Evolutionary conservation across 1,140 invertebrate species (phyloP).

Genomic region (Phymorhynchus buccinoides): DNA sequence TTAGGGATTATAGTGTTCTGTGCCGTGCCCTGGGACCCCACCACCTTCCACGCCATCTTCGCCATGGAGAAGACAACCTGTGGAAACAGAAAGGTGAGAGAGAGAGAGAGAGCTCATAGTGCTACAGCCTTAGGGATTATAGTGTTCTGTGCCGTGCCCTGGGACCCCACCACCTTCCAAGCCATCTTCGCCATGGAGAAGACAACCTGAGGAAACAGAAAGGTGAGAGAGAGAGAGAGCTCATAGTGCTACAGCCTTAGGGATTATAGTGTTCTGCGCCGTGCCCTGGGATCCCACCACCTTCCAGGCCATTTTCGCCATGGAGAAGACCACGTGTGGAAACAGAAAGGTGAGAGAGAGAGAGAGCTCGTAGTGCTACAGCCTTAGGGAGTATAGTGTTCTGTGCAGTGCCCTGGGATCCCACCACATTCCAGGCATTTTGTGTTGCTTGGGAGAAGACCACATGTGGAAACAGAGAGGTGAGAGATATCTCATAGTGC

Average conservation of each 20-base stretch:
- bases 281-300: constrained; percentile 21
- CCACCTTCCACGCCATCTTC: constrained; percentile 40
- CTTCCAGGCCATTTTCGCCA: constrained; percentile 43
- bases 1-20: constrained; percentile 32
- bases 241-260: no score
- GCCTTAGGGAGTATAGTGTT: constrained; percentile 1
- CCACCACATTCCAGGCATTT: constrained; percentile 36
- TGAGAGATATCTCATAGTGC: not conserved
- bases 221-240: constrained; percentile 19
- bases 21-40: constrained; percentile 24
- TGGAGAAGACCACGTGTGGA: constrained; percentile 44
- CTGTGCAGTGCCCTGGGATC: constrained; percentile 34
- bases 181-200: constrained; percentile 43
- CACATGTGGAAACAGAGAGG: constrained; percentile 42
- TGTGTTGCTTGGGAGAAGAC: constrained; percentile 41
- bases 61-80: constrained; percentile 45
- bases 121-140: no score
- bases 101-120: no score
- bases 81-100: constrained; percentile 39
- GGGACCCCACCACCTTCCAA: constrained; percentile 33
- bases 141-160: constrained; percentile 41
- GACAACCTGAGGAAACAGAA: constrained; percentile 43
- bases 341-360: constrained; percentile 35
- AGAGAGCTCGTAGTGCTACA: no score
- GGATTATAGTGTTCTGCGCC: constrained; percentile 35